Evolutionary conservation across 2,888 invertebrate species (phyloP).

Genomic region (Acanthacorydalis orientalis): DNA sequence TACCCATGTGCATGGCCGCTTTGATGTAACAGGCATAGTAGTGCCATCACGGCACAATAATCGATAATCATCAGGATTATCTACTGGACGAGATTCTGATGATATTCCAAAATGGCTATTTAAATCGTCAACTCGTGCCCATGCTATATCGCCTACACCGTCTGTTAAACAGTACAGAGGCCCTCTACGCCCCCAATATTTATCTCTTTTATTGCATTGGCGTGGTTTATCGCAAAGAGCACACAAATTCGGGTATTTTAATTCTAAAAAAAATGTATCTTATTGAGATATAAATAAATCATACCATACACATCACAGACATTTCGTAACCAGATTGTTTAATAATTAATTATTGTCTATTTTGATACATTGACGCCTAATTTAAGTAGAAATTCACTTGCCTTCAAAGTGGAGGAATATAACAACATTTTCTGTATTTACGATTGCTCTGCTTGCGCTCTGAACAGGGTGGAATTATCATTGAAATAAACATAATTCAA

Average conservation of each 20-base stretch:
- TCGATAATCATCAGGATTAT: slow-evolving; percentile 36
- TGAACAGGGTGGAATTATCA: too few relatives aligned
- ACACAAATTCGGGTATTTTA: slow-evolving; percentile 54
- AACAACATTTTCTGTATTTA: too few relatives aligned
- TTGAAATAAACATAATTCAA: too few relatives aligned
- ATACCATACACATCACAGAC: too few relatives aligned
- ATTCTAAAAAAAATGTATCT: slow-evolving; percentile 29
- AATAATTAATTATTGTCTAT: neutral
- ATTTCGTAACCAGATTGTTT: too few relatives aligned
- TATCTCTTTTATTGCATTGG: slow-evolving; percentile 47
- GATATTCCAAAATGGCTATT: slow-evolving; percentile 43
- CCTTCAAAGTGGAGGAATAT: too few relatives aligned
- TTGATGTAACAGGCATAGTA: slow-evolving; percentile 34
- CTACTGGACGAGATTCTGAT: slow-evolving; percentile 20
- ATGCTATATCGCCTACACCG: slow-evolving; percentile 64
- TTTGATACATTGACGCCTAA: slow-evolving; percentile 3
- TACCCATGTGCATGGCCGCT: slow-evolving; percentile 60
- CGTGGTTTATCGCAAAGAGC: slow-evolving; percentile 45
- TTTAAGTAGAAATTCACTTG: too few relatives aligned
- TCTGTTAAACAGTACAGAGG: slow-evolving; percentile 64
- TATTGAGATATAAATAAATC: too few relatives aligned
- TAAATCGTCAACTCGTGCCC: slow-evolving; percentile 59
- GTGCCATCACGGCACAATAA: slow-evolving; percentile 64
- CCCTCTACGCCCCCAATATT: slow-evolving; percentile 70
- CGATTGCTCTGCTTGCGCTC: too few relatives aligned